phyloP scores from a whole-genome alignment of 2,113 vertebrate species.

The Ptilonorhynchus violaceus region DNA sequence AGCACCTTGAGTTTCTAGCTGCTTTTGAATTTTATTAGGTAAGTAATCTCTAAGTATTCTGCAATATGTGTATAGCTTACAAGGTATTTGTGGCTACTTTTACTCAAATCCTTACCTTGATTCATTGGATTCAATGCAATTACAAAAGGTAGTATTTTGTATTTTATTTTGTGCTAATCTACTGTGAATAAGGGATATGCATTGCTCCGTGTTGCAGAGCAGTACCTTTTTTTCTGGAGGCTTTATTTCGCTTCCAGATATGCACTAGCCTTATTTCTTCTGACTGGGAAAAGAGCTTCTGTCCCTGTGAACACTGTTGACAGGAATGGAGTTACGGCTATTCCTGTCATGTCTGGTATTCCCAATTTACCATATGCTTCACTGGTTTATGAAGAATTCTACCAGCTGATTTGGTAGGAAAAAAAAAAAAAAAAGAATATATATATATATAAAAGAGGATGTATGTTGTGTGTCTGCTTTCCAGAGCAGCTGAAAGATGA shows the following conservation, averaged over 20 bases:
- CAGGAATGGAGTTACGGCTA: background rate
- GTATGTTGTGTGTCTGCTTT: background rate
- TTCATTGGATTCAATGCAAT: background rate
- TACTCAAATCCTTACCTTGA: background rate
- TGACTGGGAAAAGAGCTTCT: constrained; percentile 11
- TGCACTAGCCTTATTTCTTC: constrained; percentile 20
- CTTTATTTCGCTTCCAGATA: constrained; percentile 10
- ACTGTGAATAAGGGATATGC: background rate
- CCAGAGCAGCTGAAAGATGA: background rate
- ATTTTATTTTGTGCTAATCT: background rate
- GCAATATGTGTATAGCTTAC: background rate
- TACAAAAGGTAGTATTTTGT: background rate
- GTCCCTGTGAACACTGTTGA: background rate
- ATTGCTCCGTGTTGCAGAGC: background rate
- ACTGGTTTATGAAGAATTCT: constrained; percentile 17
- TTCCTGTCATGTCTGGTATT: constrained; percentile 40
- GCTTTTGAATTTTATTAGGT: constrained; percentile 22
- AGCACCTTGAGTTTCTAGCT: background rate
- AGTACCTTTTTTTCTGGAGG: background rate
- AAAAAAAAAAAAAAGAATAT: background rate
- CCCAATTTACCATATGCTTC: constrained; percentile 13
- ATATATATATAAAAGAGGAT: background rate
- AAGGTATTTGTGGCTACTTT: constrained; percentile 29
- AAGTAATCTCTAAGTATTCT: constrained; percentile 18
- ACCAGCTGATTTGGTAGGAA: background rate